phyloP scores from a whole-genome alignment of 2,888 invertebrate genomes.

The Agapostemon virescens region DNA sequence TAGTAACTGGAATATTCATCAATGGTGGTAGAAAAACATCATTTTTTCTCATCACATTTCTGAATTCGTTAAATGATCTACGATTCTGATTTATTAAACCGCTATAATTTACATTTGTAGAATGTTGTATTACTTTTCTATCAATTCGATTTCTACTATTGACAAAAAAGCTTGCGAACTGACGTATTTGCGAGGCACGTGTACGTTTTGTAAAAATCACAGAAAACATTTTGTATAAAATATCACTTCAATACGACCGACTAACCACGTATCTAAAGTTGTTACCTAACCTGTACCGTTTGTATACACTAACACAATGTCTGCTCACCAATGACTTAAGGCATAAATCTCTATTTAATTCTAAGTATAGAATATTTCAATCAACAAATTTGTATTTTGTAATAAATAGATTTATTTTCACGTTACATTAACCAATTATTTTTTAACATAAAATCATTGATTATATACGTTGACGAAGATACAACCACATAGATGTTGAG shows the following conservation, averaged over 20 bases:
- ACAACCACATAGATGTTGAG: neutral
- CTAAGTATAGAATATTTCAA: neutral
- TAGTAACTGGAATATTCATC: constrained; percentile 21
- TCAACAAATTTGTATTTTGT: neutral
- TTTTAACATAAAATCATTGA: neutral
- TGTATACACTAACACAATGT: too few relatives aligned
- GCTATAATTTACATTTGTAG: neutral
- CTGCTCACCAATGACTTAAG: neutral
- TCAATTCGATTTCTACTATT: neutral
- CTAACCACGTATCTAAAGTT: neutral
- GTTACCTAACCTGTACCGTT: constrained; percentile 12
- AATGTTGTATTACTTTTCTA: neutral
- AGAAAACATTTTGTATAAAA: constrained; percentile 30
- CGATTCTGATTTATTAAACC: constrained; percentile 10
- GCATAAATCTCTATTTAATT: neutral
- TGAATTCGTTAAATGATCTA: constrained; percentile 8
- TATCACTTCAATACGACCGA: neutral
- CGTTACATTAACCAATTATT: neutral
- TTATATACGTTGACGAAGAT: neutral
- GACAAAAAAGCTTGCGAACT: neutral
- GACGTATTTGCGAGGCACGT: constrained; percentile 12
- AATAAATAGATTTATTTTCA: neutral
- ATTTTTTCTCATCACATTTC: neutral
- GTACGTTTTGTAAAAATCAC: constrained; percentile 14
- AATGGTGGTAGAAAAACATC: constrained; percentile 26